Percentiles rank a stretch among this genome's conserved stretches.
These are phyloP conservation scores for Sebastes flavidus DNA, from an alignment of 2,797 vertebrate genomes.

Conservation along the genomic window DNA sequence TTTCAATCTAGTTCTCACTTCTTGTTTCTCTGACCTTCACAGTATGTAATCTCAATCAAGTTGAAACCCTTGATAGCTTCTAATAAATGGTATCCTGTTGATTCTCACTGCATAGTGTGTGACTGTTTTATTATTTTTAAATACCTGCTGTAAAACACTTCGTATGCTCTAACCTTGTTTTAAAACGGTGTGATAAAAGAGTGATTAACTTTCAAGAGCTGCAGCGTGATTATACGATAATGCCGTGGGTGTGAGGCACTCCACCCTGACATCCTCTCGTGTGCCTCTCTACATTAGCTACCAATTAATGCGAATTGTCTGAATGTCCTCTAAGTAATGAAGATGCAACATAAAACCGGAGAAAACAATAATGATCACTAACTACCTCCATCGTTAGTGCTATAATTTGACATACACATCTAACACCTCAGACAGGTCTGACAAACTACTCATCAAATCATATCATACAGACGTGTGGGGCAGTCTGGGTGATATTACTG, in stretches of 20 bases:
- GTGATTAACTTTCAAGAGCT: slow-evolving; percentile 36
- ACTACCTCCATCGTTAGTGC: not conserved
- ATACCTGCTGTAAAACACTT: slow-evolving; percentile 14
- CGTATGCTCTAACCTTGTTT: slow-evolving; percentile 9
- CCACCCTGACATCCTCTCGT: slow-evolving; percentile 11
- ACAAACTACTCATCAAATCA: slow-evolving; percentile 2
- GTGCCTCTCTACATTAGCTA: slow-evolving; percentile 16
- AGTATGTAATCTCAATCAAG: slow-evolving; percentile 14
- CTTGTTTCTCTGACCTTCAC: slow-evolving; percentile 13
- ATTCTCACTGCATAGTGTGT: not conserved
- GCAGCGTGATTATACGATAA: slow-evolving; percentile 49
- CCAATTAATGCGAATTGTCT: slow-evolving; percentile 18
- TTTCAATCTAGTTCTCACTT: not conserved
- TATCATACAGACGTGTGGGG: not conserved
- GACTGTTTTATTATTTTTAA: slow-evolving; percentile 1
- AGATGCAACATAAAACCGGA: slow-evolving; percentile 5
- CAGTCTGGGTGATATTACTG: not conserved
- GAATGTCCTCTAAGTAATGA: slow-evolving; percentile 3
- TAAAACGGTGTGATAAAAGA: slow-evolving; percentile 29
- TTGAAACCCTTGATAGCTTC: slow-evolving; percentile 10
- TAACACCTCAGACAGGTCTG: not conserved
- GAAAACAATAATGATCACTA: slow-evolving; percentile 8
- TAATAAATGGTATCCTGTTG: slow-evolving; percentile 1
- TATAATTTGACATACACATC: slow-evolving; percentile 5
- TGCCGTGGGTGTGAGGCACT: slow-evolving; percentile 27